Evolutionary conservation across 2,113 vertebrate genomes (phyloP), one percentile per base, ranked within the genome.

Genomic region (Leptobrachium ailaonicum): DNA sequence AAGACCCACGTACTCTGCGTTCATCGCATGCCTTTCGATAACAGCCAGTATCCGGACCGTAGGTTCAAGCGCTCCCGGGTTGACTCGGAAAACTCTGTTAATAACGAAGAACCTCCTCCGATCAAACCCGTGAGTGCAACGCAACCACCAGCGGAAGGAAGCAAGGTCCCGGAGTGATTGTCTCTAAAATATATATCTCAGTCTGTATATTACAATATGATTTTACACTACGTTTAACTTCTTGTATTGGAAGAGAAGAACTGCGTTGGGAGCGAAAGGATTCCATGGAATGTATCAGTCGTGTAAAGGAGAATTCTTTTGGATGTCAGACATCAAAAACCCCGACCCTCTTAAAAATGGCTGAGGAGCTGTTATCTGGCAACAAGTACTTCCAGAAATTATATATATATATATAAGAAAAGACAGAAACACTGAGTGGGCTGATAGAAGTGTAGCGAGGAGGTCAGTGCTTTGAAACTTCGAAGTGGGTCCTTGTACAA

Each of bases 11-110:
- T 98, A 63, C 91, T 98, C 77, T 98, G 96, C 12, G 96, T 99
- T 79, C 96, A 99, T 88, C 95, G 95, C 80, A 96, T 96, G 95
- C 96, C 97, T 86, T 99, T 98, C 20, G 96, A 99, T 94, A 99
- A 98, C 93, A 97, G 93, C 90, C 95, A 94, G 90, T 98, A 97
- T 70, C 96, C 97, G 0, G 96, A 98, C 83, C 94, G 96, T 43
- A 93, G 96, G 86, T 98, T 98, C 92, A 98, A 98, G 82, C 95
- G 95, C 82, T 96, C 95, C 85, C 90, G 93, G 50, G 84, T 92
- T 0, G 95, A 97, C 85, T 87, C 88, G 0, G 94, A 96, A 56
- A 77, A 88, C 12, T 79, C 90, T 2, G 94, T 92, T 82, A 92
- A 68, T 87, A 71, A 83, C 0, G 93, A 95, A 73, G 94, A 96